A percentile compares a stretch with the other conserved stretches of the same genome.
Conservation (phyloP, 2,797 vertebrate genomes). For the Manis pentadactyla region DNA sequence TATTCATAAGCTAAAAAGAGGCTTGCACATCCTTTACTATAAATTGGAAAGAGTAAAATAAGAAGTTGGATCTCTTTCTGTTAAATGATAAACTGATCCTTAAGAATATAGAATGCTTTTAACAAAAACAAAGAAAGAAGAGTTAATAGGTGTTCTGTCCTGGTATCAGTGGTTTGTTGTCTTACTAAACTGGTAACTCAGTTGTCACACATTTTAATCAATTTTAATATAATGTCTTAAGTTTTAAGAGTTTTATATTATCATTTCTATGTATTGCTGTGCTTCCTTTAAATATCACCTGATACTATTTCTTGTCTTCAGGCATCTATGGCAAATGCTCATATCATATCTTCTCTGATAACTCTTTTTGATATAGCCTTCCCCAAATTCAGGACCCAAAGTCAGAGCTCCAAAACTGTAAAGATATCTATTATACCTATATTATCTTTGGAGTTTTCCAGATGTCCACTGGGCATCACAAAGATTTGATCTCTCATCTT, state of each 20-base stretch:
- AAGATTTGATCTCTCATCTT: background rate
- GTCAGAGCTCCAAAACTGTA: background rate
- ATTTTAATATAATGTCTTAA: background rate
- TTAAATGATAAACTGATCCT: background rate
- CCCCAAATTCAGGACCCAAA: background rate
- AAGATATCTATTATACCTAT: background rate
- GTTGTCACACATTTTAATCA: background rate
- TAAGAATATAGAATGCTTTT: background rate
- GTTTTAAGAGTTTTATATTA: background rate
- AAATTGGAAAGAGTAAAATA: conserved; percentile 1
- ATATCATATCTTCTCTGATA: background rate
- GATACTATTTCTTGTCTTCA: background rate
- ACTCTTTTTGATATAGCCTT: background rate
- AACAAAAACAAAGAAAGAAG: background rate
- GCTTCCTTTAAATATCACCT: background rate
- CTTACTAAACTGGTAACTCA: background rate
- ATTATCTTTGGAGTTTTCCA: background rate
- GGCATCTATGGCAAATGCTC: background rate
- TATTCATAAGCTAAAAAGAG: background rate
- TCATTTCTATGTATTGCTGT: background rate
- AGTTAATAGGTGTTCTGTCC: background rate
- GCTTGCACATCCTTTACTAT: background rate
- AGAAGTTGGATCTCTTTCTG: background rate
- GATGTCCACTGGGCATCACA: background rate
- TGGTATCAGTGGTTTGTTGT: background rate